These are phyloP conservation scores for Ctena decussata DNA, from an alignment of 2,888 invertebrate genomes.

Conservation along the genomic window DNA sequence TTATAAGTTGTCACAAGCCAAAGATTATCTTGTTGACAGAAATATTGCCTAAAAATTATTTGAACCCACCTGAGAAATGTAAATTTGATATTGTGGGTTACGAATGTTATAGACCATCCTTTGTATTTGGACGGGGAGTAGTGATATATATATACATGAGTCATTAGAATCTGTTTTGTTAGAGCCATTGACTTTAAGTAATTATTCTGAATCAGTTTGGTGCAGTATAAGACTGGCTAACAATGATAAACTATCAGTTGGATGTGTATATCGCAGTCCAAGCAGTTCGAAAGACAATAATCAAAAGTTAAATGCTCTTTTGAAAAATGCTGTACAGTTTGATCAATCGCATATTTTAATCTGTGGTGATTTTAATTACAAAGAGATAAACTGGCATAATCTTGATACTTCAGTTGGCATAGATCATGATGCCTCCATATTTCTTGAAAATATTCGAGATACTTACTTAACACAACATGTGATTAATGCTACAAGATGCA, in stretches of 20 bases:
- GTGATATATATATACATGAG: background rate
- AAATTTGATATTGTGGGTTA: background rate
- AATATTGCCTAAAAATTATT: background rate
- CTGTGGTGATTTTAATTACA: background rate
- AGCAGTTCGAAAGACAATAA: background rate
- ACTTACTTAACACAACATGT: background rate
- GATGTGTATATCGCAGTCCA: background rate
- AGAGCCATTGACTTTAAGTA: background rate
- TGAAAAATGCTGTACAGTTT: background rate
- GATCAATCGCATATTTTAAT: background rate
- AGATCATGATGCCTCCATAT: background rate
- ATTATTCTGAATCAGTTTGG: background rate
- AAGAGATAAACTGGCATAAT: constrained; percentile 3
- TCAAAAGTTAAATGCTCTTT: background rate
- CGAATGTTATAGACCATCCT: background rate
- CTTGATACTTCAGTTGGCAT: background rate
- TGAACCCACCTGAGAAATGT: background rate
- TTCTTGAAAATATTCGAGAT: background rate
- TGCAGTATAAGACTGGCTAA: background rate
- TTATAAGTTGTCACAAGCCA: background rate
- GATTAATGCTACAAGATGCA: background rate
- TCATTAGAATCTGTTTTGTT: background rate
- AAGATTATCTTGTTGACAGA: background rate
- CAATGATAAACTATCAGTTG: background rate
- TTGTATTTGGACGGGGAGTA: background rate